Conservation (phyloP, 2,113 vertebrate genomes). For the Anas platyrhynchos region DNA sequence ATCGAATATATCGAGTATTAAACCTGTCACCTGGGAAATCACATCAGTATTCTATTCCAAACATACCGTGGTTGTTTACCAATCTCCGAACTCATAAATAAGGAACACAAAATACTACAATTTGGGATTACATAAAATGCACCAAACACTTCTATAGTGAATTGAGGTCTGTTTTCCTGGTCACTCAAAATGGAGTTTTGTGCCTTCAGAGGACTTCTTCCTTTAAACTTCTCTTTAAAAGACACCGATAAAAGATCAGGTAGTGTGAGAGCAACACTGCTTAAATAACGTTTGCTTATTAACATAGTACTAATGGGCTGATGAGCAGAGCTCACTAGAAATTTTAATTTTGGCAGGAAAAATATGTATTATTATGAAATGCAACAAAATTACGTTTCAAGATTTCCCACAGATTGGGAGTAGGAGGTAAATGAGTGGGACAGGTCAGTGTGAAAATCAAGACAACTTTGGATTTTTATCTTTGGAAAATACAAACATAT, state of each 20-base stretch:
- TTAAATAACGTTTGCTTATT: background rate
- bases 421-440: background rate
- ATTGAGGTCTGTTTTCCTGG: background rate
- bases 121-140: background rate
- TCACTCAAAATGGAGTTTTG: background rate
- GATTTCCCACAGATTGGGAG: background rate
- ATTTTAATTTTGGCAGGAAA: background rate
- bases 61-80: background rate
- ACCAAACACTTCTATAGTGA: background rate
- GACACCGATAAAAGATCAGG: background rate
- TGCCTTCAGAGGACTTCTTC: background rate
- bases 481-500: background rate
- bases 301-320: background rate
- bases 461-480: background rate
- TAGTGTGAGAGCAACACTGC: background rate
- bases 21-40: conserved; percentile 52
- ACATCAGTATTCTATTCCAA: conserved; percentile 33
- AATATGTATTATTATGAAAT: background rate
- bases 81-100: background rate
- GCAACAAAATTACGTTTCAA: background rate
- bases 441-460: background rate
- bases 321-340: background rate
- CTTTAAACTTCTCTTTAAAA: background rate
- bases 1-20: conserved; percentile 43
- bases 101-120: background rate